Base-by-base conservation (phyloP, 2,888 invertebrate species). In the Drosophila mettleri region DNA sequence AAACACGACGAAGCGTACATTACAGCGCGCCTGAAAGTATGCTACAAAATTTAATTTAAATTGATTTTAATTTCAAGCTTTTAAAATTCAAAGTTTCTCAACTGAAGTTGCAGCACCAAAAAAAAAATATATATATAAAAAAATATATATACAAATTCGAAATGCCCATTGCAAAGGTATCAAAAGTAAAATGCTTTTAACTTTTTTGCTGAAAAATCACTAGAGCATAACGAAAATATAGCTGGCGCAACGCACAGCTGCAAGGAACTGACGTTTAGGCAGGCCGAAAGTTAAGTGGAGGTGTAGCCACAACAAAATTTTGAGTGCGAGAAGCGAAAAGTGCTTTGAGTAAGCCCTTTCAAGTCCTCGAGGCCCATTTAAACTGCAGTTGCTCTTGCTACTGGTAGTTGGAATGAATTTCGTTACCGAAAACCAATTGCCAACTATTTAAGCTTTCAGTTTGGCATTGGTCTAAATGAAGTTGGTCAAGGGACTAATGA, bases 181-280 rank as follows among this genome's bases (percentile, higher is more conserved):
- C 16, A 7, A 6, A 36, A 12, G 6, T 3, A 51, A 51, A 73
- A 78, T 51, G 53, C 78, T 69, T 74, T 78, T 57, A 58, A 55
- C 59, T 60, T 53, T 55, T 62, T 34, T n/a, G 24, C 43, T 22
- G 18, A 8, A 20, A 64, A 61, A 55, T 60, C 62, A 69, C 58
- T 59, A 69, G 52, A 22, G 58, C 75, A 68, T 62, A 62, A 77
- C 73, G 38, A 57, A 62, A 34, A 74, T 65, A 33, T 45, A 46
- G 49, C 54, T 27, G 38, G 20, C 51, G 45, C 7, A 20, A 10
- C 10, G 6, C n/a, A 27, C 31, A 58, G 64, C 59, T 61, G 60
- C 45, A 54, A 69, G 54, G 53, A 65, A 80, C 71, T 74, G 72
- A 64, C 79, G 76, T 73, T 81, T 69, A 66, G 58, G 55, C 63